Evolutionary conservation across 92 coral and sea anemone species (phyloP), one percentile per base, ranked within the genome.

Genomic region (Parazoanthus atlanticus): DNA sequence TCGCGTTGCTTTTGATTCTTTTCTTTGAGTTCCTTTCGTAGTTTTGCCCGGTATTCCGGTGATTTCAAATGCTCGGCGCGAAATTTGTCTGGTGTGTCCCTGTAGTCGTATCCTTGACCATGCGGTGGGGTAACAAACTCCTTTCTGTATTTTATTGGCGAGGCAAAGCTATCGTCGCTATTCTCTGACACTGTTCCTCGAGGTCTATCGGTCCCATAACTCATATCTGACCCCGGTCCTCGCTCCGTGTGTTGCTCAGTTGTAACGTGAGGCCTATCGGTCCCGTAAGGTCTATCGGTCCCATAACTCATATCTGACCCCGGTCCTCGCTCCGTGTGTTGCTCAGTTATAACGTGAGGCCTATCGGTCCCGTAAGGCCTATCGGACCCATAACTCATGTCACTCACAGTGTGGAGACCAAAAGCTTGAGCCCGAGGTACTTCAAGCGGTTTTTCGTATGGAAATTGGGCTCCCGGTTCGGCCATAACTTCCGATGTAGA

Each of bases 1-100:
- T 95, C 96, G 23, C 96, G 89, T 76, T 95, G 98, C 72, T 93
- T 95, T 25, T 95, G 90, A 83, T 95, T 95, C 81, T 91, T 90
- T 81, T 90, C 96, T 78, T 91, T 94, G 32, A 95, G 88, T 79
- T 95, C 98, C 36, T 93, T 95, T 29, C 98, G 90, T 29, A 93
- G 90, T 80, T 90, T 93, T 71, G 89, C 98, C 66, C 96, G 71
- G 84, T 95, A 95, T 13, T 90, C 94, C 28, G 95, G 93, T 15
- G 87, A 69, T 1, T 79, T 84, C 30, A 84, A 40, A 46, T 83
- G 38, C 7, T 83, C 86, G 77, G 86, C 78, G 31, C 34, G 64
- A 34, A 82, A 41, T 16, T 72, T 43, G 41, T 84, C 78, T 3
- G 87, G 38, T 26, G 58, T 70, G 67, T 71, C 87, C 16, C 87